Evolutionary conservation across 30 jellyfish, hydroid and myxozoan genomes (phyloP), one percentile per base, ranked within the genome.

Genomic region (Calvadosia cruxmelitensis): DNA sequence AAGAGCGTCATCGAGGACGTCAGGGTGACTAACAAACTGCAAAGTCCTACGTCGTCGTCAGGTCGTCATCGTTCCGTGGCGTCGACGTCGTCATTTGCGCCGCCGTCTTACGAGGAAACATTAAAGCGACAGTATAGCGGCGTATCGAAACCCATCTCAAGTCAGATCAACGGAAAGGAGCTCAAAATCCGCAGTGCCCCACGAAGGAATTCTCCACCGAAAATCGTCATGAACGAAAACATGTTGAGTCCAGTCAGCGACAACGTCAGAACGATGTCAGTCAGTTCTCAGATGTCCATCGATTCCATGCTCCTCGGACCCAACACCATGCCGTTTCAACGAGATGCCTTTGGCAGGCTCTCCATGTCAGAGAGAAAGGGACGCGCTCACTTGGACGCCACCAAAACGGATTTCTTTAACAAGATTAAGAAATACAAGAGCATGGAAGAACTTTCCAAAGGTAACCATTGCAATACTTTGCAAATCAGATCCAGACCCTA

Each of bases 291-390:
- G 53, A 63, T 83, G 35, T 89, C 98, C 20, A 25, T 89, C 26
- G 98, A 89, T 51, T 89, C 98, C 3, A 34, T 89, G 52, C 42
- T 89, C 76, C 69, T 81, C 33, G 94, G 98, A 26, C 95, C 98
- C 0, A 77, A 81, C 61, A 71, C 79, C 34, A 69, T 87, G 86
- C 97, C 97, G 32, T 89, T 89, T 72, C 29, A 78, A n/a, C 94
- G 98, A 28, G 93, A 89, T 61, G 98, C 95, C 0, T 89, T 89
- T 51, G 98, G 98, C 1, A 53, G 98, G 63, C 64, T 81, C 31
- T 89, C 98, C 25, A 89, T 89, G 92, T 89, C 98, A 5, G 98
- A 89, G 66, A 32, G 95, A 35, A 89, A 89, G 49, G 98, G 98
- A 31, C 75, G 98, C 27, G 98, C 95, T 29, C 98, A 89, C 65